phyloP scores from a whole-genome alignment of 2,888 invertebrate genomes.

The Andrena praecox region DNA sequence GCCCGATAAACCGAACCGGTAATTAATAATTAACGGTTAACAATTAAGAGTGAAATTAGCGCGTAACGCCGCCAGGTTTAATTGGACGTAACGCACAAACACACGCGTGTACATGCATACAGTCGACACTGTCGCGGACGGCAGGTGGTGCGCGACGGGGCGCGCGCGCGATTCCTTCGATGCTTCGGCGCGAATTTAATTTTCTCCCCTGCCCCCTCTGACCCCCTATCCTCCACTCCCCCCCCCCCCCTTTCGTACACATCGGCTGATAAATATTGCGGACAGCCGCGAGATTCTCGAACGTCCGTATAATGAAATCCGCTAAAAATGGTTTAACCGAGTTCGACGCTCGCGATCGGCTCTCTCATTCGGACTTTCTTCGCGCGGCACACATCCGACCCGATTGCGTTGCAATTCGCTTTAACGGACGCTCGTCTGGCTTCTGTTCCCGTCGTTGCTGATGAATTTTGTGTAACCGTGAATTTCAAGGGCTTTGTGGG shows the following conservation, averaged over 20 bases:
- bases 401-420: conserved; percentile 24
- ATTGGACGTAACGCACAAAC: conserved; percentile 73
- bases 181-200: conserved; percentile 55
- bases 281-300: conserved; percentile 24
- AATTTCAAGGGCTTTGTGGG: background rate
- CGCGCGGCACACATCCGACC: background rate
- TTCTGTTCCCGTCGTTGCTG: background rate
- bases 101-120: background rate
- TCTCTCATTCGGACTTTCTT: background rate
- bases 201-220: conserved; percentile 25
- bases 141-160: conserved; percentile 50
- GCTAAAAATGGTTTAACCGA: conserved; percentile 31
- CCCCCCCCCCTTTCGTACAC: background rate
- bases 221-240: too few relatives aligned
- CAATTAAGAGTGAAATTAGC: conserved; percentile 81
- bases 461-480: background rate
- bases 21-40: conserved; percentile 77
- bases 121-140: conserved; percentile 14
- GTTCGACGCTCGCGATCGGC: conserved; percentile 5
- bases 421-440: conserved; percentile 13
- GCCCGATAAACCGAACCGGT: conserved; percentile 60
- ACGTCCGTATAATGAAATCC: conserved; percentile 49
- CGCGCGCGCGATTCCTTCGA: conserved; percentile 49
- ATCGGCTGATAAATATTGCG: conserved; percentile 50
- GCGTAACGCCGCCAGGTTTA: conserved; percentile 77